Conservation (phyloP, 2,113 vertebrate genomes). For the Calyptomena viridis region DNA sequence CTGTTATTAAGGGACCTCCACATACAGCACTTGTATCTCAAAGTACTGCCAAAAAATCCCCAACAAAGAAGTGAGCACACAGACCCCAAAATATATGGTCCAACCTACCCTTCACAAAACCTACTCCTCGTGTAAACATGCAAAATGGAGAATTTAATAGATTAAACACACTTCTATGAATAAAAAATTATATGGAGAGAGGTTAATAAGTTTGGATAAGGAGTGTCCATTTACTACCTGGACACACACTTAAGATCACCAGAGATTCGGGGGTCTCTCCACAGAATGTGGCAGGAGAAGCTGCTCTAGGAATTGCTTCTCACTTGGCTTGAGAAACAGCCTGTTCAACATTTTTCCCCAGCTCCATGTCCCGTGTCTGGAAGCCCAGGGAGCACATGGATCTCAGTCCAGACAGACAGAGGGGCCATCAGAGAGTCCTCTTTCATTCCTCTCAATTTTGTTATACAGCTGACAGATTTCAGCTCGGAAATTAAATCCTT, state of each 20-base stretch:
- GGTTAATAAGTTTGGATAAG: neutral
- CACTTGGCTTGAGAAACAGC: neutral
- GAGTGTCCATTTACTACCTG: neutral
- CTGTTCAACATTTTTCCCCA: neutral
- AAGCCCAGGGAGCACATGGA: neutral
- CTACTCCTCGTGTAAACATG: neutral
- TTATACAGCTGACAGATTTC: conserved; percentile 24
- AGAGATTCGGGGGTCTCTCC: neutral
- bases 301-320: neutral
- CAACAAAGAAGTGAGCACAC: neutral
- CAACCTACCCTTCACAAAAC: neutral
- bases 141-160: neutral
- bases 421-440: neutral
- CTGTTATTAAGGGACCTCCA: neutral
- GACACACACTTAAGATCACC: neutral
- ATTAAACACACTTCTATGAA: neutral
- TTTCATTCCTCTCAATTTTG: neutral
- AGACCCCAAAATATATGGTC: neutral
- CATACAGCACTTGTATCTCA: neutral
- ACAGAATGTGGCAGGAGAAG: neutral
- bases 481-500: conserved; percentile 29
- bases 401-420: neutral
- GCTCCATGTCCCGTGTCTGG: neutral
- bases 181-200: neutral
- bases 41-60: neutral